A percentile compares a stretch with the other conserved stretches of the same genome.
Evolutionary conservation across 2,113 vertebrate species (phyloP).

Genomic region (Sinocyclocheilus maitianheensis): DNA sequence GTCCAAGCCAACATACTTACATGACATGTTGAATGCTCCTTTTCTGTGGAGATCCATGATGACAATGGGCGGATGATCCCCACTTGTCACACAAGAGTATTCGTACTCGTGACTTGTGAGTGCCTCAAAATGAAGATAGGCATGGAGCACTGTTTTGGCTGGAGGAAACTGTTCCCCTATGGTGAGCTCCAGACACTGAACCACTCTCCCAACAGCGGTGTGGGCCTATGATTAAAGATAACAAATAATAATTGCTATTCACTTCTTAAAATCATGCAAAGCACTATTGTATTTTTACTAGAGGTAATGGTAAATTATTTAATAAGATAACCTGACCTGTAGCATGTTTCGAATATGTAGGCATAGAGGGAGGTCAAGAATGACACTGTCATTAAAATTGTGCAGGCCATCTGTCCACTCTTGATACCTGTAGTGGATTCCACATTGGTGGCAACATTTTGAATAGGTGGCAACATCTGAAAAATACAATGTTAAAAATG

Average conservation of each 20-base stretch:
- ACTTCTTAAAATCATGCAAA: neutral
- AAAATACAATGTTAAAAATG: neutral
- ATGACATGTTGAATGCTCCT: conserved; percentile 1
- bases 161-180: neutral
- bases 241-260: neutral
- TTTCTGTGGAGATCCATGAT: conserved; percentile 28
- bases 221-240: neutral
- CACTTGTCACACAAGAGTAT: conserved; percentile 22
- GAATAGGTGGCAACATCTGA: conserved; percentile 38
- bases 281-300: neutral
- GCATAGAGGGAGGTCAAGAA: too few relatives aligned
- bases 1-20: neutral
- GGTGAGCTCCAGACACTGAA: conserved; percentile 21
- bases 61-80: conserved; percentile 19
- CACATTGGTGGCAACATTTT: conserved; percentile 17
- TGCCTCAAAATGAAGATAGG: conserved; percentile 15
- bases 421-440: conserved; percentile 36
- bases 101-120: conserved; percentile 9
- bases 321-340: neutral
- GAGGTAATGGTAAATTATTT: conserved; percentile 1
- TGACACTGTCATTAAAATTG: neutral
- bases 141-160: conserved; percentile 10
- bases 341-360: too few relatives aligned
- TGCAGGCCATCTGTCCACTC: conserved; percentile 26
- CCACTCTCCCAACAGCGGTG: neutral